Conservation (phyloP, 1,140 invertebrate genomes). For the Drosophila subobscura region DNA sequence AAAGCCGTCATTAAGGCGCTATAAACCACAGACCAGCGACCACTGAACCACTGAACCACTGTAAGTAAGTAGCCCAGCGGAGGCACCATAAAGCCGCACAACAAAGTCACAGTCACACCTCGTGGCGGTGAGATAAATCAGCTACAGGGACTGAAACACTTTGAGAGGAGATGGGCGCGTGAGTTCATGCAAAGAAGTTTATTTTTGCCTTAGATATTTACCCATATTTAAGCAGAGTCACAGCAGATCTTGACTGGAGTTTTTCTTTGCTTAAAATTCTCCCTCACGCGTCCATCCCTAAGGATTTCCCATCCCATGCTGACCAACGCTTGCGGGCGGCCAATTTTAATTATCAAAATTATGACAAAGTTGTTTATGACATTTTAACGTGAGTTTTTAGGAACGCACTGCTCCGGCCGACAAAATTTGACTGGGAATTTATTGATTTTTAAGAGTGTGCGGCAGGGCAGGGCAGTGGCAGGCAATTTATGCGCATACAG, state of each 20-base stretch:
- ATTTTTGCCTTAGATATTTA: too few species aligned
- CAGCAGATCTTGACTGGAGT: too few species aligned
- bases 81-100: constrained; percentile 61
- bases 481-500: constrained; percentile 65
- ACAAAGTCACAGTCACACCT: constrained; percentile 72
- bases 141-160: constrained; percentile 10
- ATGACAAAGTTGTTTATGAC: constrained; percentile 82
- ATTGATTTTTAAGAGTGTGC: constrained; percentile 79
- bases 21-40: constrained; percentile 29
- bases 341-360: constrained; percentile 82
- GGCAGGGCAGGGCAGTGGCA: constrained; percentile 23
- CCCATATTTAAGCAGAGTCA: too few species aligned
- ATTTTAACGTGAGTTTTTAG: constrained; percentile 68
- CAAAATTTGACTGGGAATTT: constrained; percentile 71
- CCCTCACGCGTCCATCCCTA: constrained; percentile 1
- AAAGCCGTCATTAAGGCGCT: constrained; percentile 72
- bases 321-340: constrained; percentile 58
- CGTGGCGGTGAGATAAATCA: constrained; percentile 70
- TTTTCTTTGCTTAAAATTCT: neutral
- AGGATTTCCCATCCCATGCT: neutral
- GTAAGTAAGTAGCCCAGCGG: constrained; percentile 60
- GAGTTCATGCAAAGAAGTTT: neutral
- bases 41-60: neutral
- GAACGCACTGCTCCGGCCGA: constrained; percentile 27
- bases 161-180: constrained; percentile 19